A percentile compares a stretch with the other conserved stretches of the same genome.
Conservation (phyloP, 2,888 invertebrate genomes). For the Acronicta psi region DNA sequence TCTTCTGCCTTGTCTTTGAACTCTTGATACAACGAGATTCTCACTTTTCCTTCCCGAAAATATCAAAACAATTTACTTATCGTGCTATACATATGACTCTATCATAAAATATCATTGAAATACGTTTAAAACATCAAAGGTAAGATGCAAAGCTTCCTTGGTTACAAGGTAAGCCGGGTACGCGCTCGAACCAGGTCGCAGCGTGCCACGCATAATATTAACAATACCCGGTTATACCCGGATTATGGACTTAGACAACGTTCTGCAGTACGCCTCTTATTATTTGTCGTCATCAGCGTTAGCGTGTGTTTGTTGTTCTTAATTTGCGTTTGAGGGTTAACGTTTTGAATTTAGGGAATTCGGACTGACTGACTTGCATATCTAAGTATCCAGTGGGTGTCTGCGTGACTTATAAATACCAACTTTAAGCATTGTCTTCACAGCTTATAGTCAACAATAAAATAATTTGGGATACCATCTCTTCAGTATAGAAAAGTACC, state of each 20-base stretch:
- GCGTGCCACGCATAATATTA: slow-evolving; percentile 1
- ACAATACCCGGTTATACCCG: slow-evolving; percentile 2
- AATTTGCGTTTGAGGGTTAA: slow-evolving; percentile 1
- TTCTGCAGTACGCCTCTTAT: slow-evolving; percentile 5
- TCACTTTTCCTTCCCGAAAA: too few relatives aligned
- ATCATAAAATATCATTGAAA: slow-evolving; percentile 1
- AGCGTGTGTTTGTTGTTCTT: slow-evolving; percentile 1
- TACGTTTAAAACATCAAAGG: neutral
- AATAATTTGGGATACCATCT: too few relatives aligned
- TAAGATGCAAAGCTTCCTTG: neutral
- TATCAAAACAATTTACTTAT: too few relatives aligned
- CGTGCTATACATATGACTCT: too few relatives aligned
- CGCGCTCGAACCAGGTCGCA: neutral
- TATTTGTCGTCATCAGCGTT: neutral
- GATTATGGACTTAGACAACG: neutral
- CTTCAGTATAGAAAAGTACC: too few relatives aligned
- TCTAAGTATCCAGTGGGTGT: too few relatives aligned
- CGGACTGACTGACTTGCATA: too few relatives aligned
- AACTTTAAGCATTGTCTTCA: too few relatives aligned
- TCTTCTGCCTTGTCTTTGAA: too few relatives aligned
- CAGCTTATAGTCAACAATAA: too few relatives aligned
- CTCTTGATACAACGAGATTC: too few relatives aligned
- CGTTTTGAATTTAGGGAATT: neutral
- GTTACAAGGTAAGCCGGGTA: slow-evolving; percentile 1
- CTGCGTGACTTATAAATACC: too few relatives aligned